Conservation (phyloP, 92 coral and sea anemone species). For the Phymanthus crucifer region DNA sequence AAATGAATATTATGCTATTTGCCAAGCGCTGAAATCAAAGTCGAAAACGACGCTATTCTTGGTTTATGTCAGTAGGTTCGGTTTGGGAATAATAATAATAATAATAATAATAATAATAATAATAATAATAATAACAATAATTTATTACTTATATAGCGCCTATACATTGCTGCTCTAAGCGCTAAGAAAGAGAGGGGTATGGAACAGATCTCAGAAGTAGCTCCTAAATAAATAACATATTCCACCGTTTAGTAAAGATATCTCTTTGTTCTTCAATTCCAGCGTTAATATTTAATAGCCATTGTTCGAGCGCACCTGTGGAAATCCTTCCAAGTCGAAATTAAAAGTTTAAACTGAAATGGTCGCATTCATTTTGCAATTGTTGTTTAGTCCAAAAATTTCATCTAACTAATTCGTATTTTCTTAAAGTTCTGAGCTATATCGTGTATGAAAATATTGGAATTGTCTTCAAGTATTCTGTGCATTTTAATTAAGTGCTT, state of each 20-base stretch:
- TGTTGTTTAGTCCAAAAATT: background rate
- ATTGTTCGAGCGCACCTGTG: constrained; percentile 6
- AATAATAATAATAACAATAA: too few relatives aligned
- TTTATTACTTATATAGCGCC: too few relatives aligned
- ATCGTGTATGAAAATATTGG: background rate
- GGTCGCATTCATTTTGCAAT: background rate
- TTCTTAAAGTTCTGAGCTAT: background rate
- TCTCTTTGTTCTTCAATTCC: background rate
- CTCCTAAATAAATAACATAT: background rate
- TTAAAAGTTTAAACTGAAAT: background rate
- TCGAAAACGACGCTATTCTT: too few relatives aligned
- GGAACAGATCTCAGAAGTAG: too few relatives aligned
- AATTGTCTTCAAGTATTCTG: background rate
- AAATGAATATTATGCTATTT: too few relatives aligned
- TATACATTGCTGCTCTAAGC: too few relatives aligned
- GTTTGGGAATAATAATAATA: too few relatives aligned
- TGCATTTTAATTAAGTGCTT: background rate
- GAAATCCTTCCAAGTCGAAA: background rate
- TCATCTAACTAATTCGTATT: background rate
- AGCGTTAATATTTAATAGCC: constrained; percentile 4
- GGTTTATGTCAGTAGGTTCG: too few relatives aligned
- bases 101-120: too few relatives aligned
- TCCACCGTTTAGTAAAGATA: background rate
- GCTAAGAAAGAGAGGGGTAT: too few relatives aligned
- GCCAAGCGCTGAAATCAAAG: too few relatives aligned